phyloP scores from a whole-genome alignment of 2,113 vertebrate genomes.

The Myodes glareolus region DNA sequence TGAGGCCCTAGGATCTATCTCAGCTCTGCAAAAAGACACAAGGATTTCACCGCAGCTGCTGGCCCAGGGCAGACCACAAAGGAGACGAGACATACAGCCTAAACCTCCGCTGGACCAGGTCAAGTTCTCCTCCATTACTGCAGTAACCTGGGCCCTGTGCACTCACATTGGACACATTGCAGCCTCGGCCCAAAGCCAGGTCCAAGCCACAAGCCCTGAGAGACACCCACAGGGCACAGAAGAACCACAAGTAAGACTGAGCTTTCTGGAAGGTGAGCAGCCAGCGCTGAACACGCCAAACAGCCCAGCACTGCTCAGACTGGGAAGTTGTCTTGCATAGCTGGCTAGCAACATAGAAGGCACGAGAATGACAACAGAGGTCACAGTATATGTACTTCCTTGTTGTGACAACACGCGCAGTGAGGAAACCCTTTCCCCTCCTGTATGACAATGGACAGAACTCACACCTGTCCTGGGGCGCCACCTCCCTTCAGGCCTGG shows the following conservation, averaged over 20 bases:
- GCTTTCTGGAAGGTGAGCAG: neutral
- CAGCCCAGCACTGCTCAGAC: neutral
- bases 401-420: neutral
- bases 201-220: conserved; percentile 39
- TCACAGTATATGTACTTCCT: neutral
- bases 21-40: neutral
- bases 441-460: neutral
- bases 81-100: neutral
- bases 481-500: too few species aligned
- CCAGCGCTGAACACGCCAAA: neutral
- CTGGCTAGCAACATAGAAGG: too few species aligned
- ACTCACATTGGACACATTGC: neutral
- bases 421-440: neutral
- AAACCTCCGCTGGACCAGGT: neutral
- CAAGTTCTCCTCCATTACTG: conserved; percentile 1
- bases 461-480: neutral
- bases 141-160: neutral
- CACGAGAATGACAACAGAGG: neutral
- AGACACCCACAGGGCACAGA: neutral
- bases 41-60: neutral
- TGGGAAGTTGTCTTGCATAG: too few species aligned
- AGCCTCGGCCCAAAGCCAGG: neutral
- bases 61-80: neutral
- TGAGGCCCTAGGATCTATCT: neutral
- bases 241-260: neutral